These are phyloP conservation scores for Polyommatus icarus DNA, from an alignment of 2,888 invertebrate genomes.

Conservation along the genomic window DNA sequence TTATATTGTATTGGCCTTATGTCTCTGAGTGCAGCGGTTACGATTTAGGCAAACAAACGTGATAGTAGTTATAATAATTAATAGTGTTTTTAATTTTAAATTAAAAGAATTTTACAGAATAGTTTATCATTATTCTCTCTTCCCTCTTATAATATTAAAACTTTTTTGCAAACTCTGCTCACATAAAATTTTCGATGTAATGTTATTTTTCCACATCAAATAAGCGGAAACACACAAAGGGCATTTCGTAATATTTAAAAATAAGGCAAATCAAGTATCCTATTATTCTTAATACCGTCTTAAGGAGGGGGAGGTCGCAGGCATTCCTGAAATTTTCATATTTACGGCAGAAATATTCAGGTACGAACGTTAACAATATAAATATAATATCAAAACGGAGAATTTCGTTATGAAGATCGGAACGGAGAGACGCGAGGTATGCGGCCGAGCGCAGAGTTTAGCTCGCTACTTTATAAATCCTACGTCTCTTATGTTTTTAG, in stretches of 20 bases:
- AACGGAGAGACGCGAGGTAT: slow-evolving; percentile 70
- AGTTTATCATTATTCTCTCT: too few species aligned
- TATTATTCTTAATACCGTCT: slow-evolving; percentile 51
- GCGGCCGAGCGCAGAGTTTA: slow-evolving; percentile 50
- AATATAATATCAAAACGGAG: slow-evolving; percentile 81
- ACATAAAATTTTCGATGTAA: background rate
- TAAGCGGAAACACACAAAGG: background rate
- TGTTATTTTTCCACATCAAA: background rate
- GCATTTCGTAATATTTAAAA: background rate
- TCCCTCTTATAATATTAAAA: too few species aligned
- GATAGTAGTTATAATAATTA: too few species aligned
- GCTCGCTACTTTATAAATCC: slow-evolving; percentile 59
- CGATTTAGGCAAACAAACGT: too few species aligned
- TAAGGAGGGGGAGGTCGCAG: slow-evolving; percentile 61
- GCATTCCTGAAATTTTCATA: slow-evolving; percentile 80
- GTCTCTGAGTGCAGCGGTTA: too few species aligned
- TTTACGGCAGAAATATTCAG: slow-evolving; percentile 81
- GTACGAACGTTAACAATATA: slow-evolving; percentile 79
- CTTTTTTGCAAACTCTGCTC: too few species aligned
- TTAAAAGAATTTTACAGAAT: too few species aligned
- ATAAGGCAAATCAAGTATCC: slow-evolving; percentile 1
- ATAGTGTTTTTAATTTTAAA: too few species aligned
- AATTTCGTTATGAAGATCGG: slow-evolving; percentile 81
- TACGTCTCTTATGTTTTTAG: slow-evolving; percentile 38
- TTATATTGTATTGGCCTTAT: too few species aligned